These are phyloP conservation scores for Coregonus clupeaformis DNA, from an alignment of 2,113 vertebrate species.

Conservation along the genomic window DNA sequence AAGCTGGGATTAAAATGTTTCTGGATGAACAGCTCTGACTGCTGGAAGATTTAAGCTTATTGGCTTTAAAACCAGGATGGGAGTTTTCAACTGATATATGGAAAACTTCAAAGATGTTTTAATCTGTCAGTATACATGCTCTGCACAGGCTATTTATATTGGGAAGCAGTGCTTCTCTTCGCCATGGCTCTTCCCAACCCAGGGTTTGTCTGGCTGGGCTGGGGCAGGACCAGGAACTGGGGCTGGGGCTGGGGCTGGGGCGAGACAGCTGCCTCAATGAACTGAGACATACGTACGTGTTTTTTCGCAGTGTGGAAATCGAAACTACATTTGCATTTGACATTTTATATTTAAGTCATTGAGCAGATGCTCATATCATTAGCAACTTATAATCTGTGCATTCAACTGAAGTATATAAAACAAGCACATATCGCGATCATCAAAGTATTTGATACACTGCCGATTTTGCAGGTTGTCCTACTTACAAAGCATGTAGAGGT, in stretches of 20 bases:
- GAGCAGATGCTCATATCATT: too few relatives aligned
- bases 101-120: constrained; percentile 77
- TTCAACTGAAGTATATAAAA: too few relatives aligned
- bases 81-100: constrained; percentile 71
- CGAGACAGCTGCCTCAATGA: constrained; percentile 32
- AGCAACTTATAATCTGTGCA: too few relatives aligned
- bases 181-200: constrained; percentile 50
- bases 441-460: too few relatives aligned
- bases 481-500: too few relatives aligned
- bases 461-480: too few relatives aligned
- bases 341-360: too few relatives aligned
- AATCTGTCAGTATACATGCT: constrained; percentile 73
- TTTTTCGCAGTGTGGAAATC: too few relatives aligned
- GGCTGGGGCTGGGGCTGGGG: constrained; percentile 11
- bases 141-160: constrained; percentile 64
- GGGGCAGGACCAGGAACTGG: background rate
- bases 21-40: constrained; percentile 62
- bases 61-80: constrained; percentile 73
- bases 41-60: constrained; percentile 76
- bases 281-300: constrained; percentile 10
- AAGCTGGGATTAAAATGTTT: constrained; percentile 72
- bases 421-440: too few relatives aligned
- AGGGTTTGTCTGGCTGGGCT: constrained; percentile 45
- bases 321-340: too few relatives aligned
- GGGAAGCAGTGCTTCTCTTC: constrained; percentile 23